phyloP scores from a whole-genome alignment of 53 echinoderm and acorn worm genomes.

The Luidia sarsii region DNA sequence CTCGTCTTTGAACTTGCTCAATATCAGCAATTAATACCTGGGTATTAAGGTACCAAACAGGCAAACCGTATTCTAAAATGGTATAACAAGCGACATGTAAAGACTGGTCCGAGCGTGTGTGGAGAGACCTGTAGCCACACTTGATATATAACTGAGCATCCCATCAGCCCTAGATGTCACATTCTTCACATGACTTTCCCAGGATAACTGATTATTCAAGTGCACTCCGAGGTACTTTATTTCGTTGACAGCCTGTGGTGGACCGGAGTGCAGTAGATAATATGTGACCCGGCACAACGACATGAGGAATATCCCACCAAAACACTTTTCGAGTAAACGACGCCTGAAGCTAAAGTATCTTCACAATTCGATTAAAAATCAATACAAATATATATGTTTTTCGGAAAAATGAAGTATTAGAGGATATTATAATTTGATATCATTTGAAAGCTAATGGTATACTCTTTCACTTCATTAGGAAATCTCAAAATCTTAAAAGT shows the following conservation, averaged over 20 bases:
- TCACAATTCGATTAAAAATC: no score
- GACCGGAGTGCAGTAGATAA: neutral
- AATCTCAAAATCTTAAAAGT: no score
- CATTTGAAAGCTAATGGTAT: no score
- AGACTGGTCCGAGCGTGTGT: neutral
- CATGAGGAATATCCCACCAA: no score
- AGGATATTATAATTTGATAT: no score
- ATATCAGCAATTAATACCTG: neutral
- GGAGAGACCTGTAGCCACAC: neutral
- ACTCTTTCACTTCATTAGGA: no score
- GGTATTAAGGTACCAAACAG: neutral
- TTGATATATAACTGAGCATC: constrained; percentile 2
- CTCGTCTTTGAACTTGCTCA: constrained; percentile 11
- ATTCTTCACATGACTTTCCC: neutral
- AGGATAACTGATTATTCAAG: neutral
- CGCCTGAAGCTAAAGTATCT: no score
- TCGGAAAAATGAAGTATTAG: no score
- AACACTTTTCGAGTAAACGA: no score
- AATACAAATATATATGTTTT: no score
- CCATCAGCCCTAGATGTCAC: neutral
- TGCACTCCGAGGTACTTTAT: constrained; percentile 6
- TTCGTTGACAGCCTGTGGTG: constrained; percentile 1
- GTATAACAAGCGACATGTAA: neutral
- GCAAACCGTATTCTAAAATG: neutral
- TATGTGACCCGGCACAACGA: no score